These are phyloP conservation scores for Ethmia dodecea DNA, from an alignment of 2,888 invertebrate genomes.

Conservation along the genomic window DNA sequence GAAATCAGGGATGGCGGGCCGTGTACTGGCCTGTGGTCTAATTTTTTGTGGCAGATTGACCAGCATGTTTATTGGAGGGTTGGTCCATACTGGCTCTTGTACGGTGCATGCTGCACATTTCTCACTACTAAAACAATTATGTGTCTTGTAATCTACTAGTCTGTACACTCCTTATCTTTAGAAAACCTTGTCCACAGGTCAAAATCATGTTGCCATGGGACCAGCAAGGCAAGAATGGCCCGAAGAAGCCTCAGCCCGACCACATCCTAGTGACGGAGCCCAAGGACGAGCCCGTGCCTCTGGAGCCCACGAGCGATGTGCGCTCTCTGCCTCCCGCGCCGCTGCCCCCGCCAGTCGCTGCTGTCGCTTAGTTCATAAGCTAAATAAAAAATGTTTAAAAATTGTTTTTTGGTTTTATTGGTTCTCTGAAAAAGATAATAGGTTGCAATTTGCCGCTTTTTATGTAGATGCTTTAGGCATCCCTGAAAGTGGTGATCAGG, in stretches of 20 bases:
- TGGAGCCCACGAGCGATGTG: constrained; percentile 85
- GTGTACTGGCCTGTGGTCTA: constrained; percentile 50
- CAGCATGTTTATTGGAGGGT: constrained; percentile 66
- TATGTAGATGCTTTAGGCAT: too few species aligned
- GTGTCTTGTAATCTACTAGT: neutral
- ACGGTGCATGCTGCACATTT: constrained; percentile 59
- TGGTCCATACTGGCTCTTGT: constrained; percentile 57
- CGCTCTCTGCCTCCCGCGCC: constrained; percentile 82
- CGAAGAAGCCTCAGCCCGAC: constrained; percentile 98
- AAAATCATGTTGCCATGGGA: constrained; percentile 99
- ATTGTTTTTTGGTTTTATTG: too few species aligned
- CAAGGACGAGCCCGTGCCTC: constrained; percentile 91
- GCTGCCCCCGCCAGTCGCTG: constrained; percentile 56
- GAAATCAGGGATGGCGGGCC: constrained; percentile 62
- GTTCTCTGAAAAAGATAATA: too few species aligned
- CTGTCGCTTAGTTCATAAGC: constrained; percentile 54
- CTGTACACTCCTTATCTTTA: neutral
- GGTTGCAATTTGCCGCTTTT: too few species aligned
- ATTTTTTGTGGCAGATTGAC: constrained; percentile 61
- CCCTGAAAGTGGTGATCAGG: too few species aligned
- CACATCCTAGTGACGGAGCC: constrained; percentile 98
- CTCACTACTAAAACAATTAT: neutral
- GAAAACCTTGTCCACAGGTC: constrained; percentile 82
- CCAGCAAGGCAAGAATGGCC: constrained; percentile 97
- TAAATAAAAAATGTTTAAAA: constrained; percentile 41